Conservation (phyloP, 2,113 vertebrate genomes). For the Syrrhaptes paradoxus region DNA sequence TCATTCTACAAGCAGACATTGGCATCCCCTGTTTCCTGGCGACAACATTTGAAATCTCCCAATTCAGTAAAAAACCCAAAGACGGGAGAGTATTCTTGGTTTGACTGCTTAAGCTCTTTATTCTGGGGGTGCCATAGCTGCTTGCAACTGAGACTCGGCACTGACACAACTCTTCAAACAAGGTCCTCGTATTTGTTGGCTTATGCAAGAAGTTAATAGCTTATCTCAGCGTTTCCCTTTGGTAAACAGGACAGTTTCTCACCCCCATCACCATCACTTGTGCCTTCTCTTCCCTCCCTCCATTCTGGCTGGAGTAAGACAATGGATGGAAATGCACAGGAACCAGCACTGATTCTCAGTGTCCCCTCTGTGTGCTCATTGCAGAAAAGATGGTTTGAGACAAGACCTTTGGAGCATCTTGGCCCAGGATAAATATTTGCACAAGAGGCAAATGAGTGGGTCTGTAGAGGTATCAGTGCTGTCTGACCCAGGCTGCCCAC, state of each 20-base stretch:
- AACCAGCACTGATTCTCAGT: neutral
- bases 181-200: neutral
- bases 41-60: neutral
- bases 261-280: neutral
- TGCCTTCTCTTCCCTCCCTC: neutral
- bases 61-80: neutral
- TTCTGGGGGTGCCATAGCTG: neutral
- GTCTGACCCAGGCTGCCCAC: neutral
- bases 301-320: neutral
- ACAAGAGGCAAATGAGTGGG: neutral
- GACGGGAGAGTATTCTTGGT: neutral
- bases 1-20: neutral
- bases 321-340: neutral
- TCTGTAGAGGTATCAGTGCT: neutral
- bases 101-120: neutral
- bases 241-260: neutral
- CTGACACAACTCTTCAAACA: neutral
- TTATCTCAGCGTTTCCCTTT: neutral
- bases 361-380: accelerated
- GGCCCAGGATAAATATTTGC: neutral
- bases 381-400: neutral
- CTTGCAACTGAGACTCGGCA: neutral
- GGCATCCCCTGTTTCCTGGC: neutral
- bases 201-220: neutral
- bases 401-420: neutral